These are phyloP conservation scores for Amblyjoppa proteus DNA, from an alignment of 2,888 invertebrate genomes.

Conservation along the genomic window DNA sequence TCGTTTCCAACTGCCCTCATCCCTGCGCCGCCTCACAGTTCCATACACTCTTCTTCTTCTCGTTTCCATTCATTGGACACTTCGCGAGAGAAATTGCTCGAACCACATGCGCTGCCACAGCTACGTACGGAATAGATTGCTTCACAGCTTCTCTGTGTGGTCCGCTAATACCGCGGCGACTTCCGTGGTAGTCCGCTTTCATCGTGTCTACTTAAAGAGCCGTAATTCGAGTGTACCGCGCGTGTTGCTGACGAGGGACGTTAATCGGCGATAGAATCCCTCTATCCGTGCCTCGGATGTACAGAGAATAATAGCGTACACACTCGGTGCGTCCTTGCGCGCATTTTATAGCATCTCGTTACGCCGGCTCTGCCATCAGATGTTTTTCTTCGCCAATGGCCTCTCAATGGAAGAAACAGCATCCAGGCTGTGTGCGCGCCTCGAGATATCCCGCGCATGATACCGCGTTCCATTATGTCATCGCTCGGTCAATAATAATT, in stretches of 20 bases:
- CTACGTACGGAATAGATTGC: conserved; percentile 20
- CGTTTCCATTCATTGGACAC: conserved; percentile 9
- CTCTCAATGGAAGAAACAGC: conserved; percentile 12
- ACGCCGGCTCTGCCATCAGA: not conserved
- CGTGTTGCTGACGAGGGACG: conserved; percentile 37
- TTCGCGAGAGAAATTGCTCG: not conserved
- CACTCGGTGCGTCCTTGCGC: conserved; percentile 37
- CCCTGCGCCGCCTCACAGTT: not conserved
- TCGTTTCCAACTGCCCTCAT: not conserved
- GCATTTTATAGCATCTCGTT: conserved; percentile 53
- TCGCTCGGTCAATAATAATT: conserved; percentile 35
- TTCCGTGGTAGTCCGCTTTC: conserved; percentile 18
- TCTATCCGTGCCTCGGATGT: conserved; percentile 27
- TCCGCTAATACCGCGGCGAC: conserved; percentile 6
- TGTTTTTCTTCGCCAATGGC: conserved; percentile 27
- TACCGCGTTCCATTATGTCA: conserved; percentile 43
- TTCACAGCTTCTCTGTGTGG: not conserved
- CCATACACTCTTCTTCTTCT: not conserved
- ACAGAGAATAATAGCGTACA: not conserved
- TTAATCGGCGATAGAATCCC: conserved; percentile 28
- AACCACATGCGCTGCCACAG: not conserved
- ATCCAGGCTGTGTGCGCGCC: not conserved
- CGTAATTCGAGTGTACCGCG: conserved; percentile 34
- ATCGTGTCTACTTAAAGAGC: conserved; percentile 47
- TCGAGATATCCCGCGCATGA: conserved; percentile 8